Evolutionary conservation across 1,140 invertebrate species (phyloP).

Genomic region (Stenopsyche tienmushanensis): DNA sequence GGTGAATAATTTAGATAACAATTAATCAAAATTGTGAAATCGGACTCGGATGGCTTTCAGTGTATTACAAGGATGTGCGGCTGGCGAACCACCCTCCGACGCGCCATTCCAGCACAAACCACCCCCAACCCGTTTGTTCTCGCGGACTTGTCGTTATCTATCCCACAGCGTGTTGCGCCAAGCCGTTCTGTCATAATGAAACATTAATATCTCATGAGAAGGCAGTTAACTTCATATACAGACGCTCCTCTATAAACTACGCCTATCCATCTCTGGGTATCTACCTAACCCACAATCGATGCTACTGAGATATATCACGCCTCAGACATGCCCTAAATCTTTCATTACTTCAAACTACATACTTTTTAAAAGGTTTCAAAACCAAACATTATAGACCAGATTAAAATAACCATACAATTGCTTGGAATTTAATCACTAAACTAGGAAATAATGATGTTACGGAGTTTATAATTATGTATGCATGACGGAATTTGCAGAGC

Average conservation of each 20-base stretch:
- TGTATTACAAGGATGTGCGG: not conserved
- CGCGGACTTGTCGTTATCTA: conserved; percentile 28
- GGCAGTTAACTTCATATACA: conserved; percentile 28
- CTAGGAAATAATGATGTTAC: too few relatives aligned
- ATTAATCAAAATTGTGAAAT: conserved; percentile 28
- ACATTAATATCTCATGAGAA: conserved; percentile 29
- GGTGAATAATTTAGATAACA: conserved; percentile 23
- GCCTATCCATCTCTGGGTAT: conserved; percentile 1
- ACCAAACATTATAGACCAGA: too few relatives aligned
- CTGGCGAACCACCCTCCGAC: not conserved
- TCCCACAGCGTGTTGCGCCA: conserved; percentile 17
- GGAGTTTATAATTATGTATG: too few relatives aligned
- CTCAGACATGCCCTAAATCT: too few relatives aligned
- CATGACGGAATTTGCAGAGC: too few relatives aligned
- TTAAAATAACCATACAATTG: too few relatives aligned
- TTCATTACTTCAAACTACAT: too few relatives aligned
- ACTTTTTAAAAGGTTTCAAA: too few relatives aligned
- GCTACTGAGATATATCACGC: not conserved
- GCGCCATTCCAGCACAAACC: not conserved
- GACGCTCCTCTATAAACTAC: conserved; percentile 7
- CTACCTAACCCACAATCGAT: not conserved
- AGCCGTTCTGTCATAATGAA: conserved; percentile 28
- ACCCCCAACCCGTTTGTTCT: not conserved
- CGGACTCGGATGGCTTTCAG: conserved; percentile 14
- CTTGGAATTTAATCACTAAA: too few relatives aligned